Evolutionary conservation across 2,888 invertebrate species (phyloP), one percentile per base, ranked within the genome.

Genomic region (Crossocerus cetratus): DNA sequence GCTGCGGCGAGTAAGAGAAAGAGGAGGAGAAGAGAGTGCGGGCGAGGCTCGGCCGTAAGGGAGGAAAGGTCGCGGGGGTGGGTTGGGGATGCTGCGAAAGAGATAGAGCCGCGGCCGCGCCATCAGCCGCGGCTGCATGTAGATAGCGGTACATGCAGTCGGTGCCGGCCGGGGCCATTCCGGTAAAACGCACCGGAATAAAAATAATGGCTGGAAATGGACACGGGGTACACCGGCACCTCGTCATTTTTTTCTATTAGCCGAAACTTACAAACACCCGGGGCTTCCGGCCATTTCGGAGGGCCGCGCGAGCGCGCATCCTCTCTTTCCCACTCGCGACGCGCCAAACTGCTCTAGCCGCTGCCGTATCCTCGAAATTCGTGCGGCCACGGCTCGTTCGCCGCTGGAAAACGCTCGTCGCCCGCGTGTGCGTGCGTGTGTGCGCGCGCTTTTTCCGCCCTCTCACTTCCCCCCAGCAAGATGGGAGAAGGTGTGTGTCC

Each of bases 201-300:
- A 87, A 87, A 87, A 86, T 87, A 86, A 87, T 87, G 84, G 86
- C 83, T 86, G 76, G 81, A 86, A 87, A 87, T 87, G 86, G 85
- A 85, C 81, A 82, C 82, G 80, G 78, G 76, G 74, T 80, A 80
- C 32, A 32, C 78, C 82, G 75, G 80, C 82, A 82, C 81, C 83
- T 80, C 77, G 79, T 86, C 86, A 86, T 86, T 86, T 86, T 86
- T 86, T 86, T 86, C 86, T 86, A 86, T 86, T 86, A 86, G 83
- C 81, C 77, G 81, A 84, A 86, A 86, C 86, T 86, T 86, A 86
- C 85, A 86, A 85, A 85, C 84, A 84, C 83, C 84, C 83, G 85
- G 79, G 80, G 84, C 82, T 86, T 86, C 86, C 86, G 85, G 84
- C 85, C 85, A 86, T 86, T 86, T 83, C 83, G 79, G 78, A 79